Evolutionary conservation across 2,113 vertebrate species (phyloP).

Genomic region (Sapayoa aenigma): DNA sequence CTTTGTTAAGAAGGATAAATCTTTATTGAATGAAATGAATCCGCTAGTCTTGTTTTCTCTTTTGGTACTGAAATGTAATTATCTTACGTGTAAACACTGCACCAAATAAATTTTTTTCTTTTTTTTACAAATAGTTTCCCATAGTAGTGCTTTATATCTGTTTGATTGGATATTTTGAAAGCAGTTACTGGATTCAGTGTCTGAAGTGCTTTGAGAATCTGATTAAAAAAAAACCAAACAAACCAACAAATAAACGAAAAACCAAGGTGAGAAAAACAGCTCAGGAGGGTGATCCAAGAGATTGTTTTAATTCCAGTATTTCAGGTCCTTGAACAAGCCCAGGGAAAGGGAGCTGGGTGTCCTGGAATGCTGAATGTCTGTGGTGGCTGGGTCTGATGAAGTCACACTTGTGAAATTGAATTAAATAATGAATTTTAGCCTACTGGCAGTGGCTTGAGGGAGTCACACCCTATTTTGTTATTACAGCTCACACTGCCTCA

Average conservation of each 20-base stretch:
- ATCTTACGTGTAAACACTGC: conserved; percentile 6
- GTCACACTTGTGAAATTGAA: neutral
- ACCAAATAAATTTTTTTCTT: conserved; percentile 34
- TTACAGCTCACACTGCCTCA: neutral
- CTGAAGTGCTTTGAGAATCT: neutral
- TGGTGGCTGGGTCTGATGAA: neutral
- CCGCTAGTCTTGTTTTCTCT: neutral
- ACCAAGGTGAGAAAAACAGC: neutral
- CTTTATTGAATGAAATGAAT: conserved; percentile 10
- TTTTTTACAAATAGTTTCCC: neutral
- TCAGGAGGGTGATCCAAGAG: neutral
- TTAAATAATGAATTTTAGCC: neutral
- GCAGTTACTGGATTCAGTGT: neutral
- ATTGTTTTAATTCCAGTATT: neutral
- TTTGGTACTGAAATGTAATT: conserved; percentile 41
- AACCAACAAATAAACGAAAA: neutral
- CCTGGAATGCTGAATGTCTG: neutral
- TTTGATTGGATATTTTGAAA: neutral
- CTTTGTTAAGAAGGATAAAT: conserved; percentile 16
- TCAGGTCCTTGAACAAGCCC: neutral
- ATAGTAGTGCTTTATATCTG: neutral
- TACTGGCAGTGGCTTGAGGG: neutral
- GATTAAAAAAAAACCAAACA: neutral
- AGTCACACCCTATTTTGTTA: neutral
- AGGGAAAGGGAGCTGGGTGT: neutral